A percentile compares a stretch with the other conserved stretches of the same genome.
Evolutionary conservation across 2,113 vertebrate species (phyloP).

Genomic region (Peucedramus taeniatus): DNA sequence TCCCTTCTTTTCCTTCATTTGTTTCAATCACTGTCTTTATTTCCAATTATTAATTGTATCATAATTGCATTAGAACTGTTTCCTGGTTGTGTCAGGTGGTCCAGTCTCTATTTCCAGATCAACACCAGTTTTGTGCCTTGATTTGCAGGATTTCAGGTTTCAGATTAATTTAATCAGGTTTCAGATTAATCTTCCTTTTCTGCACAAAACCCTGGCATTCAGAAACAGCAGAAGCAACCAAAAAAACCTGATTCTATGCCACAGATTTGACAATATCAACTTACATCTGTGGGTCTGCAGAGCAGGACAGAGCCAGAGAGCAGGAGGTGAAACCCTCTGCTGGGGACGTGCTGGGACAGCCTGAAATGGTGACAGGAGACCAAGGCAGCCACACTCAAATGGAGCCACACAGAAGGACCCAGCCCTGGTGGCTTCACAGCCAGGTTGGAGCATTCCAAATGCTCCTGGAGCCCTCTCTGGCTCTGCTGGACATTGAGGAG

Average conservation of each 20-base stretch:
- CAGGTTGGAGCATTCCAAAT: background rate
- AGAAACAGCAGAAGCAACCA: background rate
- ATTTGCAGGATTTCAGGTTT: background rate
- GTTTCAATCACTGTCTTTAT: background rate
- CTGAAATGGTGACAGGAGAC: rapidly evolving
- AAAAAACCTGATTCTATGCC: background rate
- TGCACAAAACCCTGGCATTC: background rate
- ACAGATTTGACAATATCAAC: rapidly evolving
- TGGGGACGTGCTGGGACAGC: background rate
- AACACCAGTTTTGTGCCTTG: background rate
- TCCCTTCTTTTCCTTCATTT: background rate
- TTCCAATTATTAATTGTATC: background rate
- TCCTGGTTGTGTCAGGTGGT: background rate
- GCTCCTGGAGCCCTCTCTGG: background rate
- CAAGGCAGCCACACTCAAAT: background rate
- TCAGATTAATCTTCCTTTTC: background rate
- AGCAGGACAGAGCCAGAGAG: rapidly evolving
- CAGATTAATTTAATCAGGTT: background rate
- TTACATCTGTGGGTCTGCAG: background rate
- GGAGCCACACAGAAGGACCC: rapidly evolving
- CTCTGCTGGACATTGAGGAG: background rate
- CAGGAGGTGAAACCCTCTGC: background rate
- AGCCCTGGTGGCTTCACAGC: background rate
- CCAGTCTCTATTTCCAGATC: background rate
- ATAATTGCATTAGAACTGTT: background rate